phyloP scores from a whole-genome alignment of 2,888 invertebrate genomes.

The Pyralis farinalis region DNA sequence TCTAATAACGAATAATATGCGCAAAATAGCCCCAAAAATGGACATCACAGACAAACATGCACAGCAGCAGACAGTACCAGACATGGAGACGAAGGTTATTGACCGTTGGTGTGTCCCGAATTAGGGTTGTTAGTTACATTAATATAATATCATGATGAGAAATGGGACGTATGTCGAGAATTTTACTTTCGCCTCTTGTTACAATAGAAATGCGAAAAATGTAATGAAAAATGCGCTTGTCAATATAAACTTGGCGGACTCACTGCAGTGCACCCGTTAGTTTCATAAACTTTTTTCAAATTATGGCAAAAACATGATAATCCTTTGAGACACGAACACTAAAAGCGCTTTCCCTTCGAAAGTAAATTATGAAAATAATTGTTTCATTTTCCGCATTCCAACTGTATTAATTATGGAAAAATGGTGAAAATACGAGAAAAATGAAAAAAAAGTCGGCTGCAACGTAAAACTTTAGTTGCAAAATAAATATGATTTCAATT shows the following conservation, averaged over 20 bases:
- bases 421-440: conserved; percentile 3
- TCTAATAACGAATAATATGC: conserved; percentile 13
- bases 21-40: conserved; percentile 11
- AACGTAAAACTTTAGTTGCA: conserved; percentile 7
- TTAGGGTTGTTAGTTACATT: conserved; percentile 43
- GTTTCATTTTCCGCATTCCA: conserved; percentile 3
- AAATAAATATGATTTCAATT: conserved; percentile 1
- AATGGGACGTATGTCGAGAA: conserved; percentile 10
- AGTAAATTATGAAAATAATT: not conserved
- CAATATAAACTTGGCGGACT: no score
- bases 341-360: no score
- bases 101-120: conserved; percentile 38
- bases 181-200: conserved; percentile 34
- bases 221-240: no score
- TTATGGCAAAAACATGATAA: no score
- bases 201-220: conserved; percentile 15
- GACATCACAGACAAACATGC: conserved; percentile 56
- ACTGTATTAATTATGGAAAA: conserved; percentile 4
- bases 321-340: no score
- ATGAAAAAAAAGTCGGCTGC: conserved; percentile 4
- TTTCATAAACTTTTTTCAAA: no score
- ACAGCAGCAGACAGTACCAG: conserved; percentile 59
- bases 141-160: conserved; percentile 17
- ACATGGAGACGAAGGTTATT: conserved; percentile 34
- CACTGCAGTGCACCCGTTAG: no score